Evolutionary conservation across 2,113 vertebrate species (phyloP).

Genomic region (Malurus elegans): DNA sequence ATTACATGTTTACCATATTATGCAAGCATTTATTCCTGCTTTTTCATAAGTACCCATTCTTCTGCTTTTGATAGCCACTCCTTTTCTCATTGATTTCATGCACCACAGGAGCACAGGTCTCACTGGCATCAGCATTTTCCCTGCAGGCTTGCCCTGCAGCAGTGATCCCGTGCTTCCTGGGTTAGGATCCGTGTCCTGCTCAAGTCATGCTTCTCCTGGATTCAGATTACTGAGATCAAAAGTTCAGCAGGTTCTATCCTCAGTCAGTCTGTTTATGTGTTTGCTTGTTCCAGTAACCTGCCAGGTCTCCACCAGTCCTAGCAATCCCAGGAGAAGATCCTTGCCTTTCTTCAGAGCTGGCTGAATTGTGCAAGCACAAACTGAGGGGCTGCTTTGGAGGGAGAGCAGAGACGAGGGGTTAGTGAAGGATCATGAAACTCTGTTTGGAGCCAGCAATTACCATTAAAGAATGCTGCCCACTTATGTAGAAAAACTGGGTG

Average conservation of each 20-base stretch:
- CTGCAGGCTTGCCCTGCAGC: not conserved
- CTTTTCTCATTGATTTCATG: not conserved
- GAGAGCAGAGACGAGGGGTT: not conserved
- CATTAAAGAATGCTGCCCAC: conserved; percentile 43
- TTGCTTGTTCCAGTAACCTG: not conserved
- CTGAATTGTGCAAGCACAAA: not conserved
- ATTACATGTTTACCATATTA: not conserved
- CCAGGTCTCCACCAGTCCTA: not conserved
- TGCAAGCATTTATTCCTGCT: not conserved
- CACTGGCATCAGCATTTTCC: not conserved
- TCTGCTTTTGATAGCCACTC: not conserved
- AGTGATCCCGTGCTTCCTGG: not conserved
- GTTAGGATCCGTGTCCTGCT: not conserved
- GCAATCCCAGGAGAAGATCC: not conserved
- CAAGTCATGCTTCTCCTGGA: not conserved
- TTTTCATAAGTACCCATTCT: not conserved
- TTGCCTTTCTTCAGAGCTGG: not conserved
- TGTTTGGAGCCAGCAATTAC: not conserved
- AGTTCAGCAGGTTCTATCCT: not conserved
- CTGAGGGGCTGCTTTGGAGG: not conserved
- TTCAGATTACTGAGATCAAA: not conserved
- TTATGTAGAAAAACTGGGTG: conserved; percentile 55
- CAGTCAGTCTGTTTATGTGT: accelerated
- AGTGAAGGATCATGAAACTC: not conserved
- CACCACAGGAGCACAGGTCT: not conserved